These are phyloP conservation scores for Zootoca vivipara DNA, from an alignment of 2,113 vertebrate genomes.

Conservation along the genomic window DNA sequence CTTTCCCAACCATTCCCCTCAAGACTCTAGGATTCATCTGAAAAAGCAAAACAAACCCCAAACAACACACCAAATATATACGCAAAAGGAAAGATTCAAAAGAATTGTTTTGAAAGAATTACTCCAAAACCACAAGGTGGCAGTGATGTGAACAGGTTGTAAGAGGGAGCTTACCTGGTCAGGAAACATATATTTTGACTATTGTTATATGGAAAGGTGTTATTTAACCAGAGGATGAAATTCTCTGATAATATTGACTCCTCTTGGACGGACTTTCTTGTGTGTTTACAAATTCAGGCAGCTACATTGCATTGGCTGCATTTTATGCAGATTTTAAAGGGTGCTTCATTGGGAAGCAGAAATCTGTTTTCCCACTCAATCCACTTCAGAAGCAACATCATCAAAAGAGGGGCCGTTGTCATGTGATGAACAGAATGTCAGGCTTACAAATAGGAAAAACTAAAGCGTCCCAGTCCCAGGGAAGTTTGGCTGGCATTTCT, in stretches of 20 bases:
- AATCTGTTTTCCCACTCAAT: background rate
- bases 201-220: background rate
- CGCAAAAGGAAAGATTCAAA: background rate
- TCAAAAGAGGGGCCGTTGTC: background rate
- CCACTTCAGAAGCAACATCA: background rate
- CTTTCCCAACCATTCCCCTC: too few species aligned
- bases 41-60: too few species aligned
- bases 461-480: background rate
- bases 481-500: background rate
- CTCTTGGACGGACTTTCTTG: background rate
- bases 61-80: background rate
- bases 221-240: background rate
- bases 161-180: background rate
- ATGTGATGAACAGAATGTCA: background rate
- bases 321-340: background rate
- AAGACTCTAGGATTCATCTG: too few species aligned
- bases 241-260: slow-evolving; percentile 1
- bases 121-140: slow-evolving; percentile 8
- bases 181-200: background rate
- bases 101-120: background rate
- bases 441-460: background rate
- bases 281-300: background rate
- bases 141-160: background rate
- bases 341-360: background rate
- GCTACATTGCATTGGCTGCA: background rate